Percentiles rank a stretch among this genome's conserved stretches.
Evolutionary conservation across 2,113 vertebrate species (phyloP).

Genomic region (Diphyllodes magnificus): DNA sequence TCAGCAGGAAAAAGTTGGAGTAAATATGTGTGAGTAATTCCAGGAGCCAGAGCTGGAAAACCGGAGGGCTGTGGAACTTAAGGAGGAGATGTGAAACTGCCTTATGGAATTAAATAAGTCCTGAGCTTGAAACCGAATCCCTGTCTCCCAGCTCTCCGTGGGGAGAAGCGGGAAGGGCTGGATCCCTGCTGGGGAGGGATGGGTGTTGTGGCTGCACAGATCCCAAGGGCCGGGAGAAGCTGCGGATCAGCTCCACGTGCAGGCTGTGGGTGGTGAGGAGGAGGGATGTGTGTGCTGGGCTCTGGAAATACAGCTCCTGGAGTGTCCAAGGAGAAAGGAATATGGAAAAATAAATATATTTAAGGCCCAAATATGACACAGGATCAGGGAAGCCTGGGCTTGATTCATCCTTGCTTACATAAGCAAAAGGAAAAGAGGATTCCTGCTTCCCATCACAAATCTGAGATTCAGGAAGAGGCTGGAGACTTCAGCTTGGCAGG

Average conservation of each 20-base stretch:
- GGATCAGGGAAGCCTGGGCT: background rate
- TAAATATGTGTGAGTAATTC: background rate
- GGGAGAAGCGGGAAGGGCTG: background rate
- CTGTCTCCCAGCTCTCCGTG: background rate
- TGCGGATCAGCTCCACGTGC: background rate
- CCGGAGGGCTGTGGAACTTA: background rate
- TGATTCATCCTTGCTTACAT: background rate
- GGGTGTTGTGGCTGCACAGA: background rate
- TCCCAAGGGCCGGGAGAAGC: background rate
- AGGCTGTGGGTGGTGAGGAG: background rate
- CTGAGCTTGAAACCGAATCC: background rate
- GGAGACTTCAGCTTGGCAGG: background rate
- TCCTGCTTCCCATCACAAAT: background rate
- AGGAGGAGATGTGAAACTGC: background rate
- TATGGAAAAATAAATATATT: background rate
- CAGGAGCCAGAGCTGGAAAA: background rate
- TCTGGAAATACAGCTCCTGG: background rate
- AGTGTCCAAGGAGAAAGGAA: background rate
- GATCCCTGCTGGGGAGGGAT: background rate
- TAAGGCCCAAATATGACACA: background rate
- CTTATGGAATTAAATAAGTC: background rate
- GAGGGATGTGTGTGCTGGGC: slow-evolving; percentile 23
- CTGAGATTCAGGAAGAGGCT: background rate
- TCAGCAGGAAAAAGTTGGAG: background rate
- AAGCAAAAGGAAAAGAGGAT: background rate